Conservation (phyloP, 2,113 vertebrate genomes). For the Candoia aspera region DNA sequence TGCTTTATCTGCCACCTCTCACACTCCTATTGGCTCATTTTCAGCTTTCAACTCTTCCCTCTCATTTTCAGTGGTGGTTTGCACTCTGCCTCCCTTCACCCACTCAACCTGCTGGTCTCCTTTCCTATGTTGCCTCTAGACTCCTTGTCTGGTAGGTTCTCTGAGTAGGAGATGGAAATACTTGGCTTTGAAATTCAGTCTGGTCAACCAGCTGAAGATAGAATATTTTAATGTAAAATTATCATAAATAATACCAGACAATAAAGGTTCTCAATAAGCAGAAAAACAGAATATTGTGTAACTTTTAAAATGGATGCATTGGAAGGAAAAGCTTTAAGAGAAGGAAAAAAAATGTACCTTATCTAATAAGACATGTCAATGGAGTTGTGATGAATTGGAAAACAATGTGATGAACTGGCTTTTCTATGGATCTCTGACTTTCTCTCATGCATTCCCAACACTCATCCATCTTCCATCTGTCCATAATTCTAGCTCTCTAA, state of each 20-base stretch:
- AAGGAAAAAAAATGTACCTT: not conserved
- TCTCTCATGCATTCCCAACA: constrained; percentile 5
- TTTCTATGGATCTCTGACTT: constrained; percentile 21
- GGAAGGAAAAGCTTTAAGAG: not conserved
- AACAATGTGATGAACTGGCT: constrained; percentile 11
- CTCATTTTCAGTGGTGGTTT: not conserved
- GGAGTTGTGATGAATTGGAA: constrained; percentile 12
- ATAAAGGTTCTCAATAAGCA: not conserved
- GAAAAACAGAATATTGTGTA: not conserved
- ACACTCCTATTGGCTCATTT: not conserved
- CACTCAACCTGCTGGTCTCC: not conserved
- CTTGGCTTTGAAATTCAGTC: not conserved
- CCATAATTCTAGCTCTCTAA: constrained; percentile 11
- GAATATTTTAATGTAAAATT: not conserved
- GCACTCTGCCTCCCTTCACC: not conserved
- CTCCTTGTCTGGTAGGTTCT: not conserved
- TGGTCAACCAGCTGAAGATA: not conserved
- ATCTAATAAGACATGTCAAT: not conserved
- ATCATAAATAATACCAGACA: not conserved
- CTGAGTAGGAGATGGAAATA: not conserved
- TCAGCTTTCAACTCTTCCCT: not conserved
- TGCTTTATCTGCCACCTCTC: not conserved
- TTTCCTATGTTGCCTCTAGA: not conserved
- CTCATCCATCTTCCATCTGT: constrained; percentile 20
- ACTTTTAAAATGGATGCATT: not conserved